Conservation (phyloP, 2,113 vertebrate genomes). For the Lichenostomus cassidix region DNA sequence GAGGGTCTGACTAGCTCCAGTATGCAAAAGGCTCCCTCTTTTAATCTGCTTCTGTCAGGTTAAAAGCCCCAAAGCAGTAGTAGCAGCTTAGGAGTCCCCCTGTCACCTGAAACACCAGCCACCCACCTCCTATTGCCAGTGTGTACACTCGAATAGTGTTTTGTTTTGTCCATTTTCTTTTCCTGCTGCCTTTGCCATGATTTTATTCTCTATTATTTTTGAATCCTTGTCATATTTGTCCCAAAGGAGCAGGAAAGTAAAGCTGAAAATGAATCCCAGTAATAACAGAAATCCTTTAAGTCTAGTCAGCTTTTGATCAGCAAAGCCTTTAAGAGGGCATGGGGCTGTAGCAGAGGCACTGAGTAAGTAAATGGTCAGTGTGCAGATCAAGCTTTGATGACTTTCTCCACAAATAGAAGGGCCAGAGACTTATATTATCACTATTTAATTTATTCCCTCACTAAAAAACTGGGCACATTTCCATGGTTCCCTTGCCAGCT, state of each 20-base stretch:
- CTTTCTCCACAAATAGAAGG: background rate
- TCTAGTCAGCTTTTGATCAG: background rate
- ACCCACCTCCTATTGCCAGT: background rate
- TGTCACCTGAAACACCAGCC: background rate
- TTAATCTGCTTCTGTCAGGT: background rate
- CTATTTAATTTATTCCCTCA: background rate
- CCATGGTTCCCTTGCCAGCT: background rate
- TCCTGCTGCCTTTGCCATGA: background rate
- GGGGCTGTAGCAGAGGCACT: background rate
- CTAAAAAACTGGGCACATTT: background rate
- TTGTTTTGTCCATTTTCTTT: background rate
- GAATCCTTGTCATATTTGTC: background rate
- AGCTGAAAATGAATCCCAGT: background rate
- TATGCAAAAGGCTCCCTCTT: background rate
- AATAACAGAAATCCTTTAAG: background rate
- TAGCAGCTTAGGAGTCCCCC: background rate
- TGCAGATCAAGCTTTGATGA: background rate
- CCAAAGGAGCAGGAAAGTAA: background rate
- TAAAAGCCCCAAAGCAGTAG: background rate
- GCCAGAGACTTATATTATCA: background rate
- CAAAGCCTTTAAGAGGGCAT: background rate
- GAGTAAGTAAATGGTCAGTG: background rate
- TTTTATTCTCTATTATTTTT: background rate
- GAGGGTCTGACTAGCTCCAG: background rate
- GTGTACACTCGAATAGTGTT: rapidly evolving